Evolutionary conservation across 2,797 vertebrate genomes (phyloP).

Genomic region (Novumbra hubbsi): DNA sequence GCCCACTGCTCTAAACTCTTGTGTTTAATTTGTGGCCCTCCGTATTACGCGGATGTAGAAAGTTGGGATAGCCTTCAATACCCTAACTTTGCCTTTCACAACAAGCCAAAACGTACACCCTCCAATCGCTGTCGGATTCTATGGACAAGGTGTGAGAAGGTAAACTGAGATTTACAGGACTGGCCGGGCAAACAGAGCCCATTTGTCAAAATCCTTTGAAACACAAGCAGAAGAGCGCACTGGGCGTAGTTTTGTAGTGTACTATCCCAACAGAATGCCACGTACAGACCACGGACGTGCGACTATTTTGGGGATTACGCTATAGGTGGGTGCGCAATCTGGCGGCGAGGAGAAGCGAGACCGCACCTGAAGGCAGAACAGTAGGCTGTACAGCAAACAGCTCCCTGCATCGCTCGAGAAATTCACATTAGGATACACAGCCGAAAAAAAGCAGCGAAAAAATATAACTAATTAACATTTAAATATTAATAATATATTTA

Average conservation of each 20-base stretch:
- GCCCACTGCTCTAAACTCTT: slow-evolving; percentile 35
- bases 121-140: slow-evolving; percentile 20
- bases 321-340: background rate
- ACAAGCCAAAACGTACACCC: background rate
- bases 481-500: too few species aligned
- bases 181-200: slow-evolving; percentile 31
- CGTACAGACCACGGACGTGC: slow-evolving; percentile 6
- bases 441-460: too few species aligned
- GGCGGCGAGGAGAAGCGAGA: slow-evolving; percentile 18
- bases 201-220: slow-evolving; percentile 19
- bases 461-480: too few species aligned
- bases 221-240: background rate
- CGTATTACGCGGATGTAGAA: background rate
- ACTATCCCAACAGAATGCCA: slow-evolving; percentile 15
- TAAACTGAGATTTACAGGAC: slow-evolving; percentile 67
- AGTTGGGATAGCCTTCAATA: background rate
- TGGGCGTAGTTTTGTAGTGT: slow-evolving; percentile 1
- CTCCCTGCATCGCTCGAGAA: too few species aligned
- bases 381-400: background rate
- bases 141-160: background rate
- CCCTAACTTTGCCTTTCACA: background rate
- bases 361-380: slow-evolving; percentile 42
- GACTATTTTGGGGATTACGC: background rate
- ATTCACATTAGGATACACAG: too few species aligned
- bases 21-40: slow-evolving; percentile 31